Percentiles rank a stretch among this genome's conserved stretches.
Evolutionary conservation across 2,888 invertebrate species (phyloP).

Genomic region (Drosophila mercatorum): DNA sequence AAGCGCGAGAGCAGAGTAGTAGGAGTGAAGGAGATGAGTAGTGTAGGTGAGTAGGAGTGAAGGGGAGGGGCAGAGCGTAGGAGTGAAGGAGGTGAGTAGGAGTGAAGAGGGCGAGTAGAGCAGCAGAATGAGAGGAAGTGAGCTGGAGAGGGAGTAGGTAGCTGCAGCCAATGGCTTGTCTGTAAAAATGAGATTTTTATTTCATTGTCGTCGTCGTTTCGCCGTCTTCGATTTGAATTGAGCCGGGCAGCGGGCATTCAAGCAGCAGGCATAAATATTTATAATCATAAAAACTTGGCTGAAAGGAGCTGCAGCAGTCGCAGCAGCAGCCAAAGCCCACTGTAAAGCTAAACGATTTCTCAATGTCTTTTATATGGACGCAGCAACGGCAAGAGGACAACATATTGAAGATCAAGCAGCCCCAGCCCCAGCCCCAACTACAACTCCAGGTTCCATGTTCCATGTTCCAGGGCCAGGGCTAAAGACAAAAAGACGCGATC

Average conservation of each 20-base stretch:
- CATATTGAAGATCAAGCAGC: constrained; percentile 2
- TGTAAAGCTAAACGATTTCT: constrained; percentile 80
- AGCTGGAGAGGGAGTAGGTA: constrained; percentile 3
- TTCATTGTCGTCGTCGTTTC: constrained; percentile 42
- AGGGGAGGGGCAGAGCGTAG: too few relatives aligned
- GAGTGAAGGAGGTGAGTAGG: neutral
- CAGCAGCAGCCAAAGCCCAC: constrained; percentile 43
- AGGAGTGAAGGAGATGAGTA: neutral
- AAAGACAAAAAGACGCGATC: constrained; percentile 65
- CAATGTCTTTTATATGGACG: constrained; percentile 78
- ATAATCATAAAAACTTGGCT: constrained; percentile 74
- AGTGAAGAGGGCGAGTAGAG: neutral
- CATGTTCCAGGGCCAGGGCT: constrained; percentile 6
- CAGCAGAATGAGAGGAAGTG: neutral
- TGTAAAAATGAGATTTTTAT: constrained; percentile 73
- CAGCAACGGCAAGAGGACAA: constrained; percentile 10
- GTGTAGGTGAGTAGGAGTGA: neutral
- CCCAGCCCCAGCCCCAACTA: neutral
- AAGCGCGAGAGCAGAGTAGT: too few relatives aligned
- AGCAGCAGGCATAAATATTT: constrained; percentile 75
- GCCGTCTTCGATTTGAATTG: constrained; percentile 64
- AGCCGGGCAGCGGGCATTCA: constrained; percentile 29
- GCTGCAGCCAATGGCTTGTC: constrained; percentile 36
- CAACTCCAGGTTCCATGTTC: constrained; percentile 1
- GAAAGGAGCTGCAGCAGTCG: constrained; percentile 50